Conservation (phyloP, 2,888 invertebrate genomes). For the Agonopterix alstromeriana region DNA sequence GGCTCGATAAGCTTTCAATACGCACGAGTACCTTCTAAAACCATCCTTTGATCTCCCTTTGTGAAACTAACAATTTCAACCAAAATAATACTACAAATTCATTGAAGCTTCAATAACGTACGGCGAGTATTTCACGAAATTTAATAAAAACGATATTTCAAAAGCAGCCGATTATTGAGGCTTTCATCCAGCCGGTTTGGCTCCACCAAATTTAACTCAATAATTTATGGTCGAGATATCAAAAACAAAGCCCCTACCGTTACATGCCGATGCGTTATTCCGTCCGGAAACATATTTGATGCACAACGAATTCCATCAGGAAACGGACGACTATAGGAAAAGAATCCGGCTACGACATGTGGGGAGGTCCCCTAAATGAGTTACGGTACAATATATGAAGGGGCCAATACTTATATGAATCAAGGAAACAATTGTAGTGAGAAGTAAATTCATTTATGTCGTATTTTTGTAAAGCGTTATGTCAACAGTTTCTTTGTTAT, state of each 20-base stretch:
- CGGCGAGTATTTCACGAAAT: not conserved
- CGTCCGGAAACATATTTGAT: slow-evolving; percentile 40
- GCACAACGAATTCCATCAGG: slow-evolving; percentile 40
- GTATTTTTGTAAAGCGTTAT: too few species aligned
- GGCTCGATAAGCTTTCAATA: too few species aligned
- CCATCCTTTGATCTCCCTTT: too few species aligned
- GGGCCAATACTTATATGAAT: too few species aligned
- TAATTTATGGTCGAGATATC: slow-evolving; percentile 35
- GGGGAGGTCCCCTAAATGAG: slow-evolving; percentile 11
- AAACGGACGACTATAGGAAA: slow-evolving; percentile 17
- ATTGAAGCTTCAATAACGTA: too few species aligned
- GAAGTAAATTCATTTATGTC: too few species aligned
- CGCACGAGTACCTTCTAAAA: too few species aligned
- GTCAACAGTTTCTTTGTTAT: too few species aligned
- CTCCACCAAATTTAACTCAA: slow-evolving; percentile 26
- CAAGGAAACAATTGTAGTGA: too few species aligned
- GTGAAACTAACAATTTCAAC: too few species aligned
- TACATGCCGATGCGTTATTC: slow-evolving; percentile 1
- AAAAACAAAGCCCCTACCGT: slow-evolving; percentile 19
- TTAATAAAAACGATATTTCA: slow-evolving; percentile 6
- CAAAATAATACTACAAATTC: too few species aligned
- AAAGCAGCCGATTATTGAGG: slow-evolving; percentile 6
- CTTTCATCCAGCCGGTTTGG: slow-evolving; percentile 6
- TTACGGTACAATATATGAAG: not conserved
- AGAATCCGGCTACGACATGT: slow-evolving; percentile 15